A percentile compares a stretch with the other conserved stretches of the same genome.
phyloP scores from a whole-genome alignment of 2,888 invertebrate species.

The Thereva unica region DNA sequence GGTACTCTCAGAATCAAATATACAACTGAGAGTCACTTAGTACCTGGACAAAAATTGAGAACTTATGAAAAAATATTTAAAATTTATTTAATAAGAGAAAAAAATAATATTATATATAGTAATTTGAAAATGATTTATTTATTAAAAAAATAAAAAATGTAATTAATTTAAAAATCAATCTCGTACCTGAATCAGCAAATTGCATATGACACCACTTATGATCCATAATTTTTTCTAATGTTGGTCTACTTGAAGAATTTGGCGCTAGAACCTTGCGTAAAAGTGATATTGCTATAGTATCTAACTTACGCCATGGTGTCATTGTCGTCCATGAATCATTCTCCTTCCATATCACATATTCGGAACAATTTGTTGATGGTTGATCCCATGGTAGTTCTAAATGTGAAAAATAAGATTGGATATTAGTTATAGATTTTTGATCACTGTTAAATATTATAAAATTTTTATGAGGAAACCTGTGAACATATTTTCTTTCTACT shows the following conservation, averaged over 20 bases:
- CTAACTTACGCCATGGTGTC: conserved; percentile 81
- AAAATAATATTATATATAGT: conserved; percentile 9
- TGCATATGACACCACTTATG: conserved; percentile 74
- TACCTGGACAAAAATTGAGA: conserved; percentile 69
- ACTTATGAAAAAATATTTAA: conserved; percentile 12
- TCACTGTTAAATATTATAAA: no score
- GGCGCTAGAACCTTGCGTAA: conserved; percentile 75
- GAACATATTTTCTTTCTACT: no score
- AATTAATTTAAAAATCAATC: conserved; percentile 4
- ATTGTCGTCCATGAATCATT: conserved; percentile 66
- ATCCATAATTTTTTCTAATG: conserved; percentile 68
- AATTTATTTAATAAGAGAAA: not conserved
- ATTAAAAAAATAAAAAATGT: conserved; percentile 6
- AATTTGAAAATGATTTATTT: conserved; percentile 5
- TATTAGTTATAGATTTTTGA: no score
- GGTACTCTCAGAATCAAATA: conserved; percentile 54
- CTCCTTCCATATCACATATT: conserved; percentile 76
- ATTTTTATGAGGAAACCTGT: no score
- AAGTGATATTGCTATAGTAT: conserved; percentile 74
- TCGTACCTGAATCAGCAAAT: conserved; percentile 58
- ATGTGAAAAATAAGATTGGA: conserved; percentile 18
- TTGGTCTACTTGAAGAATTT: conserved; percentile 67
- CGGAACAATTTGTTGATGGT: conserved; percentile 69
- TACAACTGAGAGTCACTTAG: conserved; percentile 82
- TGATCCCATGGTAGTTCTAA: conserved; percentile 95